These are phyloP conservation scores for Perizoma affinitatum DNA, from an alignment of 2,888 invertebrate genomes.

Conservation along the genomic window DNA sequence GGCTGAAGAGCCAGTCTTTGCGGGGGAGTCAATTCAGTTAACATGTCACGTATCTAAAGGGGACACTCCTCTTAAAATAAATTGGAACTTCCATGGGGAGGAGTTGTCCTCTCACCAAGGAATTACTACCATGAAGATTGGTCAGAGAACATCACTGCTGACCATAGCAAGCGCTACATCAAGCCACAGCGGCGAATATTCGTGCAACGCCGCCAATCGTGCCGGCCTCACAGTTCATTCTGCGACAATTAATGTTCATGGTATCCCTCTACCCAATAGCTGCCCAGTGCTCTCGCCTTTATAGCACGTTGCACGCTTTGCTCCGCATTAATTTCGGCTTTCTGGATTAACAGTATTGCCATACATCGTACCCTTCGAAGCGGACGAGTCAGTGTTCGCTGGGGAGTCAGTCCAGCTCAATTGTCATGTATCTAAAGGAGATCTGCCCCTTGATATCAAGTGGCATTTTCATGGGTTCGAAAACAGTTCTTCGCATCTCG, in stretches of 20 bases:
- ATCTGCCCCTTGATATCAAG: conserved; percentile 88
- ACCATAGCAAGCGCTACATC: conserved; percentile 86
- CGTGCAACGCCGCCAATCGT: conserved; percentile 87
- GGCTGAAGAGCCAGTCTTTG: conserved; percentile 85
- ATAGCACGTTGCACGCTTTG: conserved; percentile 81
- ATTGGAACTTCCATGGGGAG: conserved; percentile 89
- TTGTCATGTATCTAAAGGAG: conserved; percentile 89
- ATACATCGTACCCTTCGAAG: conserved; percentile 87
- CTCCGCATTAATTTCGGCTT: conserved; percentile 71
- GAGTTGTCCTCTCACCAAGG: conserved; percentile 81
- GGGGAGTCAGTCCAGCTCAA: conserved; percentile 87
- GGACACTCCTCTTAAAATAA: conserved; percentile 88
- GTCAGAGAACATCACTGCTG: conserved; percentile 86
- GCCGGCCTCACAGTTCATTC: conserved; percentile 86
- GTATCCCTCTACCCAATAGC: conserved; percentile 75
- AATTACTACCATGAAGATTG: conserved; percentile 84
- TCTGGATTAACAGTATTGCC: conserved; percentile 86
- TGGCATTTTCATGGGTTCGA: conserved; percentile 90
- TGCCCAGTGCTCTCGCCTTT: conserved; percentile 59
- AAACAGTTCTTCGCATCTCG: conserved; percentile 82
- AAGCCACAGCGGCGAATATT: conserved; percentile 88
- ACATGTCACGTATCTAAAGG: conserved; percentile 87
- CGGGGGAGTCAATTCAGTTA: conserved; percentile 86
- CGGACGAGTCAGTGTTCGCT: conserved; percentile 87
- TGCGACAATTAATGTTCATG: conserved; percentile 86